Evolutionary conservation across 2,113 vertebrate species (phyloP).

Genomic region (Chaetura pelagica): DNA sequence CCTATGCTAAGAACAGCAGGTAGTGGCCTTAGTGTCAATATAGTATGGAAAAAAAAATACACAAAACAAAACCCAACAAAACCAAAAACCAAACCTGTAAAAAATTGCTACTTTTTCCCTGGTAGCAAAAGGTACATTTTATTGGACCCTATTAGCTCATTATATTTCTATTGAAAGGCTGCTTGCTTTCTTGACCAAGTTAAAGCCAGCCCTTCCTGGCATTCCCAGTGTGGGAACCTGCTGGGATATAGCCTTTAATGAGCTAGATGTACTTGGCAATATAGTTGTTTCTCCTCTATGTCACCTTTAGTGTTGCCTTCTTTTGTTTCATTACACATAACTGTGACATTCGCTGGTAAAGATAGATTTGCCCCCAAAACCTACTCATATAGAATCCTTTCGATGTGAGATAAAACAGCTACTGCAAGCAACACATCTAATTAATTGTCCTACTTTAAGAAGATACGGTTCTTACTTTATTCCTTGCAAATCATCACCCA

Average conservation of each 20-base stretch:
- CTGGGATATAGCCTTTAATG: background rate
- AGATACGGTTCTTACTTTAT: background rate
- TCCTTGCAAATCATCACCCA: background rate
- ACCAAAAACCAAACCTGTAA: background rate
- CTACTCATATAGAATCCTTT: background rate
- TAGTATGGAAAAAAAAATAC: background rate
- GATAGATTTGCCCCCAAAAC: background rate
- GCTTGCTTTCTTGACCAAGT: background rate
- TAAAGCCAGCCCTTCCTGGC: background rate
- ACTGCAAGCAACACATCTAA: background rate
- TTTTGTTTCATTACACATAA: background rate
- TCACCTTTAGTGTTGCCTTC: background rate
- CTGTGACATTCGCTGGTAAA: background rate
- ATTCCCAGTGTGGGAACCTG: background rate
- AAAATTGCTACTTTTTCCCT: background rate
- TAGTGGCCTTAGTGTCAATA: background rate
- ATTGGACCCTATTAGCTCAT: background rate
- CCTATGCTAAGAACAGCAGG: background rate
- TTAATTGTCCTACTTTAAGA: background rate
- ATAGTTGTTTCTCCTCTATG: background rate
- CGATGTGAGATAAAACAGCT: background rate
- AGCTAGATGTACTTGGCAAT: background rate
- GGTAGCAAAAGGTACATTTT: background rate
- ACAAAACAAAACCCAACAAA: too few species aligned
- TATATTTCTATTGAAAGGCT: background rate